Conservation (phyloP, 1,140 invertebrate genomes). For the Caenorhabditis briggsae region DNA sequence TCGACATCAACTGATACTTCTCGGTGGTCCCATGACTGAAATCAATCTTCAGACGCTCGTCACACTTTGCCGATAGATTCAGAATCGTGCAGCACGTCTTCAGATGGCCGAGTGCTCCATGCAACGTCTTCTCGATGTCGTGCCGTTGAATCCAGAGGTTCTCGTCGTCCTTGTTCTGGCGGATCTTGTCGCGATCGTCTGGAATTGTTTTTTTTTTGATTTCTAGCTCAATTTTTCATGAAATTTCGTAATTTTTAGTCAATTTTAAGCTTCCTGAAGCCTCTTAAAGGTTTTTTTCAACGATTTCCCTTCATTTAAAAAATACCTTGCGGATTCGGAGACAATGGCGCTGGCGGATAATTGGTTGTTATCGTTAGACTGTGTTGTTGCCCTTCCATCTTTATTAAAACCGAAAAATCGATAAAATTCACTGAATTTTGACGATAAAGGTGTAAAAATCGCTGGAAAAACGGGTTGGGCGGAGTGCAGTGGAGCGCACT, state of each 20-base stretch:
- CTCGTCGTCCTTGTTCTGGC: not conserved
- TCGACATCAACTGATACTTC: slow-evolving; percentile 41
- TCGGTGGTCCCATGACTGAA: slow-evolving; percentile 38
- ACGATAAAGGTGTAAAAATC: not conserved
- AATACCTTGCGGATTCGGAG: slow-evolving; percentile 34
- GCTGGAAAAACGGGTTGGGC: not conserved
- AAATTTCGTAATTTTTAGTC: too few species aligned
- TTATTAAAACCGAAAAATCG: not conserved
- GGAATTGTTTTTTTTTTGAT: too few species aligned
- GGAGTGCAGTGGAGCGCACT: slow-evolving; percentile 1
- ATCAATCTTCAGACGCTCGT: slow-evolving; percentile 29
- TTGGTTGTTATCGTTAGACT: slow-evolving; percentile 27
- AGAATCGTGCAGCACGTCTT: slow-evolving; percentile 37
- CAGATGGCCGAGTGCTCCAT: slow-evolving; percentile 3
- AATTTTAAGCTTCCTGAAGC: too few species aligned
- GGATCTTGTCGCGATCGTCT: not conserved
- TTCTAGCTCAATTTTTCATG: too few species aligned
- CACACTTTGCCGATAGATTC: slow-evolving; percentile 42
- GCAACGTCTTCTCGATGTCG: not conserved
- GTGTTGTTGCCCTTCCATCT: not conserved
- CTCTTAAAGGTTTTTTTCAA: not conserved
- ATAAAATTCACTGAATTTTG: not conserved
- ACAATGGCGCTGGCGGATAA: not conserved
- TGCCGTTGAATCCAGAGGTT: slow-evolving; percentile 14
- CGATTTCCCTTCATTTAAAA: not conserved